Conservation (phyloP, 2,888 invertebrate genomes). For the Embidobia sp. region DNA sequence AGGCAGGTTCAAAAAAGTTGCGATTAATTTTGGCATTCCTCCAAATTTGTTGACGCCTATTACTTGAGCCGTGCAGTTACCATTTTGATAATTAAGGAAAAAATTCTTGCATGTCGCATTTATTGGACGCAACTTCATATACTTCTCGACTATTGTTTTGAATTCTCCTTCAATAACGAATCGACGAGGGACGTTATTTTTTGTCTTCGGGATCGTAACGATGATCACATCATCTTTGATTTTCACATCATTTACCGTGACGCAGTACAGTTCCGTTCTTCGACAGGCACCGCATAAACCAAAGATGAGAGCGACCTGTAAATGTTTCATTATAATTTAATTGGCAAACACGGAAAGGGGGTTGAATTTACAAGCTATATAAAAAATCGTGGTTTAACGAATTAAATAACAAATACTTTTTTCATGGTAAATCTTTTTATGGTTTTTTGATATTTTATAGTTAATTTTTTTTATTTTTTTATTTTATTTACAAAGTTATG, state of each 20-base stretch:
- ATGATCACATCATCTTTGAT: background rate
- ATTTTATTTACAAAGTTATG: no score
- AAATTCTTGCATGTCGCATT: background rate
- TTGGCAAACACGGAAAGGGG: no score
- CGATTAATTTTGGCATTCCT: slow-evolving; percentile 28
- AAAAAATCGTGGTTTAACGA: no score
- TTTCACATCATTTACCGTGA: background rate
- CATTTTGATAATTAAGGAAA: slow-evolving; percentile 34
- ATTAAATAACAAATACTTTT: no score
- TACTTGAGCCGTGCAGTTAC: slow-evolving; percentile 13
- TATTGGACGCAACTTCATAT: background rate
- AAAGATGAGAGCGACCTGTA: background rate
- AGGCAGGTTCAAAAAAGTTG: slow-evolving; percentile 12
- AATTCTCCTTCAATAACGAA: background rate
- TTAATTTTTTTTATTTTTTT: no score
- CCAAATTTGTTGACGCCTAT: slow-evolving; percentile 33
- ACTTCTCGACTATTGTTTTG: background rate
- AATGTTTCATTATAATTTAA: background rate
- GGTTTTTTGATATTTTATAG: no score
- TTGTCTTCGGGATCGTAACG: slow-evolving; percentile 6
- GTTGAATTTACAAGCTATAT: no score
- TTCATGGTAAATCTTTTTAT: no score
- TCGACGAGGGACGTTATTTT: background rate
- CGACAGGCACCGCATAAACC: background rate
- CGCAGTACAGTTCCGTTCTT: background rate